These are phyloP conservation scores for Epistrophe eligans DNA, from an alignment of 2,888 invertebrate species.

Conservation along the genomic window DNA sequence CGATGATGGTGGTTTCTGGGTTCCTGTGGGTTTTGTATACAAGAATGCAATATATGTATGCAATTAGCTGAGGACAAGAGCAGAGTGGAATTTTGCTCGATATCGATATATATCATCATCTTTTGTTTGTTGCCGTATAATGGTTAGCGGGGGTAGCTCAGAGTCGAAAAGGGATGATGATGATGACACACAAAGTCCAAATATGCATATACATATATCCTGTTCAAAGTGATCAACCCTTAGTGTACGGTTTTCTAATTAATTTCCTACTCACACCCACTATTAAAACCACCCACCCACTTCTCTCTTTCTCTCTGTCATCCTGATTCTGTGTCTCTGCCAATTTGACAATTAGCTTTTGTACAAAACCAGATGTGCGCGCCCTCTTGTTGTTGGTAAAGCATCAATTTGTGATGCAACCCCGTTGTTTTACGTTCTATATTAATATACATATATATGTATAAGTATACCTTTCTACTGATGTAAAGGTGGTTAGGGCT, in stretches of 20 bases:
- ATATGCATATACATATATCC: conserved; percentile 22
- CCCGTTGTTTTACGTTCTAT: conserved; percentile 64
- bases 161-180: conserved; percentile 47
- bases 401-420: conserved; percentile 72
- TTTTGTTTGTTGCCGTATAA: conserved; percentile 32
- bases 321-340: conserved; percentile 50
- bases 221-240: conserved; percentile 73
- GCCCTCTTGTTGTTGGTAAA: conserved; percentile 66
- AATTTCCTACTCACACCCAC: conserved; percentile 53
- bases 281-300: conserved; percentile 2
- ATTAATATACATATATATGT: not conserved
- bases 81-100: not conserved
- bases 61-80: conserved; percentile 70
- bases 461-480: not conserved
- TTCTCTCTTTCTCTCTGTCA: not conserved
- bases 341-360: conserved; percentile 76
- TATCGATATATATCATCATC: conserved; percentile 65
- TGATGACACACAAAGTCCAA: conserved; percentile 60
- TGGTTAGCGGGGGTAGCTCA: not conserved
- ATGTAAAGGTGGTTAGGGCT: conserved; percentile 41
- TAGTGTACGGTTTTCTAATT: conserved; percentile 72
- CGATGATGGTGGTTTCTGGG: not conserved
- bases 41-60: conserved; percentile 68
- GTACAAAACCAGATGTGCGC: conserved; percentile 72
- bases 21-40: conserved; percentile 8